These are phyloP conservation scores for Agriopis leucophaearia DNA, from an alignment of 2,888 invertebrate species.

Conservation along the genomic window DNA sequence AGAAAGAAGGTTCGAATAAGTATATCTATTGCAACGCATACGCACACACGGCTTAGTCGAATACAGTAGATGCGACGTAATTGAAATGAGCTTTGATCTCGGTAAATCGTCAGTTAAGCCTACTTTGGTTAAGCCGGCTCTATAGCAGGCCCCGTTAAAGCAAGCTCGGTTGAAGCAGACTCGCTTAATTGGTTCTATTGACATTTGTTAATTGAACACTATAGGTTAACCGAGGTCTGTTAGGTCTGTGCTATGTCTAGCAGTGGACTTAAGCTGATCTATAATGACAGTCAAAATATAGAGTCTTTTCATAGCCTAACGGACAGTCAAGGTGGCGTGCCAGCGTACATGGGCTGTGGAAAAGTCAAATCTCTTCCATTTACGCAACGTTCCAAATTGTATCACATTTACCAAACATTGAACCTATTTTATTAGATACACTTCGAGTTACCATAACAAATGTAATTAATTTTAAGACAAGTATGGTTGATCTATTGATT, in stretches of 20 bases:
- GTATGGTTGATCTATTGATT: no score
- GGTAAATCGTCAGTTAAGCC: conserved; percentile 31
- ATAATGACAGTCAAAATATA: no score
- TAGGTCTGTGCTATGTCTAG: background rate
- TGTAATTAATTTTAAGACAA: no score
- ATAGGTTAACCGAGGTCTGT: conserved; percentile 4
- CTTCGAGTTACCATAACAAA: no score
- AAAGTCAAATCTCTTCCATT: no score
- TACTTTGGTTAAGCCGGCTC: conserved; percentile 23
- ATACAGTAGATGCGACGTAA: conserved; percentile 17
- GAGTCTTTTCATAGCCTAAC: no score
- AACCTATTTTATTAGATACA: no score
- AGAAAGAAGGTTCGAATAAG: background rate
- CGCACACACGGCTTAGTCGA: conserved; percentile 9
- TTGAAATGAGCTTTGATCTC: conserved; percentile 34
- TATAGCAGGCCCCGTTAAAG: conserved; percentile 24
- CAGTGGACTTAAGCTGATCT: no score
- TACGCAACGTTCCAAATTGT: no score
- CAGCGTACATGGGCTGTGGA: no score
- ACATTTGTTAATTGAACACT: conserved; percentile 14
- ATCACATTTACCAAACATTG: no score
- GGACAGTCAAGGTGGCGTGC: no score
- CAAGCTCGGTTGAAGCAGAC: conserved; percentile 15
- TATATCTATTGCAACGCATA: background rate
- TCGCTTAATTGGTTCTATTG: conserved; percentile 31